Evolutionary conservation across 2,888 invertebrate genomes (phyloP).

Genomic region (Encarsia formosa): DNA sequence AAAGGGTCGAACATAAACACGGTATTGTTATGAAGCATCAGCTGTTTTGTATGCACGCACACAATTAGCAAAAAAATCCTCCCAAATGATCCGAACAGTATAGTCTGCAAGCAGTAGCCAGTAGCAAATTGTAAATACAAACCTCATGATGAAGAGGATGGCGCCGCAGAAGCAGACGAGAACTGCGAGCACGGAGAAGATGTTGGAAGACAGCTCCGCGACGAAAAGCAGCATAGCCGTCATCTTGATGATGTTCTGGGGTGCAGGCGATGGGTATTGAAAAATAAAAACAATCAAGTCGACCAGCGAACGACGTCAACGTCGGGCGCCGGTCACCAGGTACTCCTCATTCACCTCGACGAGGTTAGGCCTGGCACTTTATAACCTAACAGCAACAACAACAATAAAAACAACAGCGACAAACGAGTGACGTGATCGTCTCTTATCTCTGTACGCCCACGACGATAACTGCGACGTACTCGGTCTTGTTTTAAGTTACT

Average conservation of each 20-base stretch:
- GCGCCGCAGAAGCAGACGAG: slow-evolving; percentile 70
- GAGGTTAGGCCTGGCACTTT: not conserved
- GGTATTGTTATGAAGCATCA: not conserved
- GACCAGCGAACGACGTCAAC: slow-evolving; percentile 8
- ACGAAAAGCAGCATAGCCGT: slow-evolving; percentile 64
- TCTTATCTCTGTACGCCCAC: no score
- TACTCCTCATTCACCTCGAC: not conserved
- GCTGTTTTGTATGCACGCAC: not conserved
- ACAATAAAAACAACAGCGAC: no score
- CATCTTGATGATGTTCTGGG: slow-evolving; percentile 40
- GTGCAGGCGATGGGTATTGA: not conserved
- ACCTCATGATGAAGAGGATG: slow-evolving; percentile 73
- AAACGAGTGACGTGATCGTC: no score
- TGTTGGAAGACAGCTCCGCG: slow-evolving; percentile 67
- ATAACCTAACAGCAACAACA: no score
- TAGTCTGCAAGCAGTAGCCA: no score
- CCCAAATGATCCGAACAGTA: no score
- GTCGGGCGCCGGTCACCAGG: slow-evolving; percentile 7
- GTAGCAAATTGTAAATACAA: slow-evolving; percentile 32
- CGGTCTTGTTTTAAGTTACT: no score
- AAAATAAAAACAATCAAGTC: not conserved
- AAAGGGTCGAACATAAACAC: no score
- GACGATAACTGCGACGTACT: no score
- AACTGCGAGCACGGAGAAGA: slow-evolving; percentile 70
- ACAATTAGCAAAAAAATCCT: no score